Base-by-base conservation (phyloP, 2,113 vertebrate species). In the Cyprinus carpio region DNA sequence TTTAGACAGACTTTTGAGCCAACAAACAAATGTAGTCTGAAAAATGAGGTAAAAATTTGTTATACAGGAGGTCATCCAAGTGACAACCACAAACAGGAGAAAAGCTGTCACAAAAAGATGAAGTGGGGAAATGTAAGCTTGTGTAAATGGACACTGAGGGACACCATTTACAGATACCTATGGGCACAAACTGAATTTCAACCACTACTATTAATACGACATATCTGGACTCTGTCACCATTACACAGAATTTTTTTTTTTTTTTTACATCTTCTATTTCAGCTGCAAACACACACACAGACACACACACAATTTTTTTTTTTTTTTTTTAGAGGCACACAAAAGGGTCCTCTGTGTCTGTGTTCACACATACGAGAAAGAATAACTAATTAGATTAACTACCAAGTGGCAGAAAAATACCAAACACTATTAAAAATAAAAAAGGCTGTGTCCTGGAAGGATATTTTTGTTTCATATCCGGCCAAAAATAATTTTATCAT, bases 41-140 rank as follows among this genome's bases (percentile, higher is more conserved):
- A 13, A 27, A 72, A 75, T 16, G 34, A 27, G 20, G 37, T 29
- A 31, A 65, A 84, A 69, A 77, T 56, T 4, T n/a, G 82, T 76
- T 60, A 69, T 16, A 75, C n/a, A 9, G 40, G 31, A 69, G 80
- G 65, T 83, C 83, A 78, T 85, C 74, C 83, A 78, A 85, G 78
- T 78, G 23, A 82, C 75, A 79, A 74, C 54, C 18, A n/a, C 29
- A 13, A 65, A 56, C 46, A 37, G 72, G 23, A 71, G 56, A 67
- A 37, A 31, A 29, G 20, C 54, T 46, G 78, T 62, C 76, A 31
- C 8, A 43, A 23, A 56, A 67, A 54, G 46, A 43, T 49, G 29
- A n/a, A 43, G 56, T 65, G 60, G 13, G 25, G 82, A 43, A 84
- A 25, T 29, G 40, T 29, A 62, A 15, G 8, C 46, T 74, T 62